Base-by-base conservation (phyloP, 2,888 invertebrate genomes). In the Apodemia zela region DNA sequence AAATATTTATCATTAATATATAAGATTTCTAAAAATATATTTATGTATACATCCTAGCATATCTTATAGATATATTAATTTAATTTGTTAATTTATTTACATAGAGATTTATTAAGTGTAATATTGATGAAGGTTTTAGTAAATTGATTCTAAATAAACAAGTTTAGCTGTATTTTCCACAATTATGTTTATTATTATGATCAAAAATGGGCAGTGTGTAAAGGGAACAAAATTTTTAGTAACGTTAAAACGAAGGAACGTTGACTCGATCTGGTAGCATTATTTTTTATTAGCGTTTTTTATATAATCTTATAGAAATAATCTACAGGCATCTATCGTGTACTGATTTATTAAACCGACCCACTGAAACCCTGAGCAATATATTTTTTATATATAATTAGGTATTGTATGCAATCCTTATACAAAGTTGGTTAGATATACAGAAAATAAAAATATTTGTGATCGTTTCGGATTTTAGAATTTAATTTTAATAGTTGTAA, bases 311-410 rank as follows among this genome's bases (percentile, higher is more conserved):
- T 75, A 72, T 72, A 74, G 75, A 73, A 72, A 69, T 67, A 73
- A 69, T 72, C 70, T 71, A 73, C 78, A 74, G 74, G 73, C 76
- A 77, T 79, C 73, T 79, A 78, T 79, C 77, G 77, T 71, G 87
- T 81, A 87, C 89, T 88, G 89, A 87, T 86, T 87, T 83, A 78
- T 84, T 84, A 82, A 78, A 87, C 87, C 86, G 84, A 87, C 86
- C 87, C 87, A 87, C 80, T 83, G 88, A 75, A 88, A 90, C 77
- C 85, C 82, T 88, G 87, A 90, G 90, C 89, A 89, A 89, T 90
- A 90, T 89, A 89, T 90, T 90, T 89, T 69, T 89, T 88, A 88
- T 88, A 89, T 83, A 84, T 85, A 74, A 86, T 83, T 89, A 87
- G 85, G 85, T 84, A 88, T 86, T 84, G 78, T 80, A 86, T 86